Conservation (phyloP, 2,888 invertebrate species). For the Drosophila engyochracea region DNA sequence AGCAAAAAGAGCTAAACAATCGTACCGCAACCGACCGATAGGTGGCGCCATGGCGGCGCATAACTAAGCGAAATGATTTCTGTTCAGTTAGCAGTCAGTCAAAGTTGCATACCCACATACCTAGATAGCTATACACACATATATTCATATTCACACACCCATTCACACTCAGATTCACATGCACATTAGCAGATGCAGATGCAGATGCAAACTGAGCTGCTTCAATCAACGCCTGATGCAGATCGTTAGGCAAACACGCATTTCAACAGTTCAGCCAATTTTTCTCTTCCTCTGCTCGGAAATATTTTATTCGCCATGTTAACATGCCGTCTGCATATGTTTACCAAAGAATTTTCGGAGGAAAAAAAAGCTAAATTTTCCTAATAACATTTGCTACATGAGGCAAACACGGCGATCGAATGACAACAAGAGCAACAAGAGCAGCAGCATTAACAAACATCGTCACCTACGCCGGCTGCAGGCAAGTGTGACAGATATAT, state of each 20-base stretch:
- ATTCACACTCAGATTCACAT: no score
- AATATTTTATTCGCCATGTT: constrained; percentile 75
- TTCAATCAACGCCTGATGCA: constrained; percentile 78
- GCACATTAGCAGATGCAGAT: no score
- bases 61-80: background rate
- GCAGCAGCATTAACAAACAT: constrained; percentile 42
- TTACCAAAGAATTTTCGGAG: constrained; percentile 53
- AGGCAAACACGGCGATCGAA: constrained; percentile 35
- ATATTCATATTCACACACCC: background rate
- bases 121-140: background rate
- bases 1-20: background rate
- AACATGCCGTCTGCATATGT: constrained; percentile 79
- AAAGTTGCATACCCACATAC: background rate
- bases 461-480: constrained; percentile 53
- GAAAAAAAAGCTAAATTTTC: constrained; percentile 53
- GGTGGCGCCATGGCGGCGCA: constrained; percentile 50
- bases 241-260: constrained; percentile 78
- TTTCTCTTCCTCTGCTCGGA: constrained; percentile 26
- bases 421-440: constrained; percentile 36
- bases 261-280: constrained; percentile 44
- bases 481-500: constrained; percentile 65
- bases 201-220: constrained; percentile 24
- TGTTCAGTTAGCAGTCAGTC: background rate
- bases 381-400: constrained; percentile 72
- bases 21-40: constrained; percentile 19